Conservation (phyloP, 2,113 vertebrate genomes). For the Atherinomorus stipes region DNA sequence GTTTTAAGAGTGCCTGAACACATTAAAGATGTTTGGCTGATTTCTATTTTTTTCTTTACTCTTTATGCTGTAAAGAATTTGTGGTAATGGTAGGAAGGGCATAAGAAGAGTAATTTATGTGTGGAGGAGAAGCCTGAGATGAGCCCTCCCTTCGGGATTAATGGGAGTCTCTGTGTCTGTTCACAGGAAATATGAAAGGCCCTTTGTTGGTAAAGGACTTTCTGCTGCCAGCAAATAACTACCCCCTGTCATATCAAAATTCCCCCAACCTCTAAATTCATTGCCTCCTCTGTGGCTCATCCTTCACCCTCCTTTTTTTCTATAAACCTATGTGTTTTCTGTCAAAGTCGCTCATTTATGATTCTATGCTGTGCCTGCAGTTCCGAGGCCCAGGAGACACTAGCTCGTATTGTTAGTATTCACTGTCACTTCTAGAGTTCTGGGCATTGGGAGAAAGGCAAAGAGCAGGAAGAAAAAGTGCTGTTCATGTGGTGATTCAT, state of each 20-base stretch:
- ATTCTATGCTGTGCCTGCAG: slow-evolving; percentile 66
- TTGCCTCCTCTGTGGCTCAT: slow-evolving; percentile 75
- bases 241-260: slow-evolving; percentile 80
- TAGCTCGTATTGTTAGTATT: slow-evolving; percentile 71
- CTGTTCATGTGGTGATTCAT: slow-evolving; percentile 61
- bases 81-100: slow-evolving; percentile 74
- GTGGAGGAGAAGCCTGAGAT: slow-evolving; percentile 76
- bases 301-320: slow-evolving; percentile 62
- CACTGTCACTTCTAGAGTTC: slow-evolving; percentile 67
- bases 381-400: slow-evolving; percentile 66
- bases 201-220: slow-evolving; percentile 80
- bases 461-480: slow-evolving; percentile 40
- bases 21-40: slow-evolving; percentile 76
- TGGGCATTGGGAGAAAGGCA: slow-evolving; percentile 50
- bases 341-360: slow-evolving; percentile 78
- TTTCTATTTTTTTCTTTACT: slow-evolving; percentile 60
- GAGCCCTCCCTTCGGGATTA: slow-evolving; percentile 78
- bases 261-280: slow-evolving; percentile 79
- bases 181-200: slow-evolving; percentile 83
- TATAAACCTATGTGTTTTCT: slow-evolving; percentile 75
- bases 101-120: slow-evolving; percentile 79
- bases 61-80: slow-evolving; percentile 69
- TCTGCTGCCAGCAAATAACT: slow-evolving; percentile 80
- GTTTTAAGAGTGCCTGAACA: slow-evolving; percentile 76
- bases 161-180: slow-evolving; percentile 80